Percentiles rank a stretch among this genome's conserved stretches.
Conservation (phyloP, 2,888 invertebrate species). For the Parthenolecanium corni region DNA sequence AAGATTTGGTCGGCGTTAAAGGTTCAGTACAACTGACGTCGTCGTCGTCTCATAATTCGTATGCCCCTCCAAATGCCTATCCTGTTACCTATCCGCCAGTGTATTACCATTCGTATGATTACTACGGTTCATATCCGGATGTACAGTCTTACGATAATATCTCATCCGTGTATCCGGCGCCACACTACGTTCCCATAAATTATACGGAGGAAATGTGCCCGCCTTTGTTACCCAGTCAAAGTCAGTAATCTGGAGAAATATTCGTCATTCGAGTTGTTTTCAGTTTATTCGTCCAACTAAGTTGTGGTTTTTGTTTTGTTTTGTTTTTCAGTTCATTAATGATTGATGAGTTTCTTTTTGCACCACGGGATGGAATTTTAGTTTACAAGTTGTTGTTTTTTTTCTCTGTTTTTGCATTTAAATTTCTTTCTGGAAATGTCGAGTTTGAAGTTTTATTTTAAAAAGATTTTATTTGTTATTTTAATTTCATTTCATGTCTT, state of each 20-base stretch:
- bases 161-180: not conserved
- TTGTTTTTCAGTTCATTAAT: too few relatives aligned
- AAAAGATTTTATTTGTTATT: not conserved
- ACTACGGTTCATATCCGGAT: not conserved
- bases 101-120: conserved; percentile 8
- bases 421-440: not conserved
- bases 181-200: not conserved
- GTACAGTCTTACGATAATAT: not conserved
- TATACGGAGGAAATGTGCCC: conserved; percentile 10
- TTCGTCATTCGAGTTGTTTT: not conserved
- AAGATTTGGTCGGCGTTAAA: not conserved
- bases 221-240: conserved; percentile 1
- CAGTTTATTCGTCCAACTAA: not conserved
- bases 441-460: not conserved
- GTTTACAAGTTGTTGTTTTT: not conserved
- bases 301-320: not conserved
- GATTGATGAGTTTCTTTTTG: not conserved
- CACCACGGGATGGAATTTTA: not conserved
- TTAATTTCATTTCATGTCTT: not conserved
- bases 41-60: not conserved
- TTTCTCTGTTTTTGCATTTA: not conserved
- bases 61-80: not conserved
- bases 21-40: not conserved
- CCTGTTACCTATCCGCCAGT: not conserved
- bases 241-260: not conserved